These are phyloP conservation scores for Phyllopteryx taeniolatus DNA, from an alignment of 2,113 vertebrate genomes.

Conservation along the genomic window DNA sequence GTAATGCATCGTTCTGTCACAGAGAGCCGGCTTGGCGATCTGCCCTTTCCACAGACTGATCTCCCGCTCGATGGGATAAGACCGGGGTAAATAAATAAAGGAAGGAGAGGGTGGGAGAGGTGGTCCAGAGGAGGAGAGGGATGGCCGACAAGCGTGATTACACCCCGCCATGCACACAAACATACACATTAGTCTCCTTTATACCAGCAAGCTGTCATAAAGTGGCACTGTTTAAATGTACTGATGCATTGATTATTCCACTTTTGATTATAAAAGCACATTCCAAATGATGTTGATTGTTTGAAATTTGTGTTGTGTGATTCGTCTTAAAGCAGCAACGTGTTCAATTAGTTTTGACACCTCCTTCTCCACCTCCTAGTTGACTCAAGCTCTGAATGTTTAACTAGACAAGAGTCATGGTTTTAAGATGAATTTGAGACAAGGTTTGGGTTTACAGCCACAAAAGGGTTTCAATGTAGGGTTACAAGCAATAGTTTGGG, in stretches of 20 bases:
- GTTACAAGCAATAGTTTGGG: no score
- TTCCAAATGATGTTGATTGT: no score
- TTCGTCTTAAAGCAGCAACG: no score
- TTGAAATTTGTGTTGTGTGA: no score
- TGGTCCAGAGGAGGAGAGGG: neutral
- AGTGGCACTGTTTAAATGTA: neutral
- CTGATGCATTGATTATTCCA: neutral
- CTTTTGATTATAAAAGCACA: neutral
- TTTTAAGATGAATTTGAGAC: no score
- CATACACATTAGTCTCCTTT: neutral
- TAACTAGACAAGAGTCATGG: no score
- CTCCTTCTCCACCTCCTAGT: no score
- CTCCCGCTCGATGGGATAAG: conserved; percentile 12
- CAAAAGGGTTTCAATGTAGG: no score
- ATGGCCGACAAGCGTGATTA: conserved; percentile 8
- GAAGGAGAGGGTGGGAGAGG: neutral
- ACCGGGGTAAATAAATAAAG: conserved; percentile 20
- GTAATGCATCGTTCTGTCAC: conserved; percentile 18
- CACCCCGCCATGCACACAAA: neutral
- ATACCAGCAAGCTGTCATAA: neutral
- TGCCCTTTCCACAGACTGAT: conserved; percentile 20
- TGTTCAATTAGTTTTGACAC: no score
- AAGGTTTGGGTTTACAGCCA: no score
- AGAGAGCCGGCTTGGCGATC: conserved; percentile 14
- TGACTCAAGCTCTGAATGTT: no score